These are phyloP conservation scores for Sinodicranocentrus sp. DNA, from an alignment of 2,888 invertebrate genomes.

Conservation along the genomic window DNA sequence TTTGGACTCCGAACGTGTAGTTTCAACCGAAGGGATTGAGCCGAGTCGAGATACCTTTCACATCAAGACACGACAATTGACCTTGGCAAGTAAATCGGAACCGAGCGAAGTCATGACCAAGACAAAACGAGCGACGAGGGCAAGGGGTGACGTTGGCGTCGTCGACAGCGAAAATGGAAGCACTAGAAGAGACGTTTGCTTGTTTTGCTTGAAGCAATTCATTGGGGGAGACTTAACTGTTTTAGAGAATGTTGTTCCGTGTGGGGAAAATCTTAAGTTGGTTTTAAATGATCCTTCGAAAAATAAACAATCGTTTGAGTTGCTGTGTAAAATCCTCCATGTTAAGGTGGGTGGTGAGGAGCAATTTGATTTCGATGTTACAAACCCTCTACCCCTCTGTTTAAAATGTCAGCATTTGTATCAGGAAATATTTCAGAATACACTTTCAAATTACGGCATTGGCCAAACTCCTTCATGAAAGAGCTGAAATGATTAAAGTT, in stretches of 20 bases:
- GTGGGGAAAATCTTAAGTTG: not conserved
- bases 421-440: conserved; percentile 23
- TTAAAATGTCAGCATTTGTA: conserved; percentile 32
- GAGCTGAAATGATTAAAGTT: not conserved
- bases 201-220: not conserved
- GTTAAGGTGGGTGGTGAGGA: not conserved
- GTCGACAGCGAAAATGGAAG: too few relatives aligned
- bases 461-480: not conserved
- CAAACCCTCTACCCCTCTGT: conserved; percentile 4
- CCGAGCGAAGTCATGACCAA: too few relatives aligned
- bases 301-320: not conserved
- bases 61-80: too few relatives aligned
- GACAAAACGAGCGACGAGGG: too few relatives aligned
- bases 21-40: too few relatives aligned
- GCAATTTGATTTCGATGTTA: not conserved
- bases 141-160: too few relatives aligned
- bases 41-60: too few relatives aligned
- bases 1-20: too few relatives aligned
- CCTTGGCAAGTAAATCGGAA: too few relatives aligned
- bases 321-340: not conserved
- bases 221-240: too few relatives aligned
- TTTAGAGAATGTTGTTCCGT: not conserved
- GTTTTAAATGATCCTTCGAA: not conserved
- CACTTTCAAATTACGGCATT: conserved; percentile 11
- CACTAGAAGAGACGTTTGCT: not conserved